Conservation (phyloP, 2,113 vertebrate species). For the Neolamprologus hecqui region DNA sequence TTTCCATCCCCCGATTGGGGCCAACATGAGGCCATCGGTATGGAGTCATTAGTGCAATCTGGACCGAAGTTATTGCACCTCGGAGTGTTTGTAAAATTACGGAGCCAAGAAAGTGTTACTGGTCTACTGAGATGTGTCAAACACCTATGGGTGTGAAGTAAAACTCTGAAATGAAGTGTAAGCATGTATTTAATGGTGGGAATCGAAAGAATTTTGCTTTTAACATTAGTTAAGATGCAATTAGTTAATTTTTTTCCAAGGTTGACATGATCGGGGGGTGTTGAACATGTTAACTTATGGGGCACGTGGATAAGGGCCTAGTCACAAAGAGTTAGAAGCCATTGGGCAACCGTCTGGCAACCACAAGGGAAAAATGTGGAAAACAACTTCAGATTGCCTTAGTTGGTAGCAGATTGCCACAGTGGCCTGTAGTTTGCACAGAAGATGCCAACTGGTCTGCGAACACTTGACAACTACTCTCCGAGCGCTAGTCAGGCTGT, state of each 20-base stretch:
- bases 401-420: neutral
- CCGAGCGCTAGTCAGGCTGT: neutral
- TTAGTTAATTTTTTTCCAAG: neutral
- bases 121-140: conserved; percentile 3
- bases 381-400: neutral
- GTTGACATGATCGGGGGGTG: neutral
- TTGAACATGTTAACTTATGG: neutral
- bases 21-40: conserved; percentile 23
- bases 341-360: neutral
- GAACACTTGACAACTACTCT: neutral
- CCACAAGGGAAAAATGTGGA: neutral
- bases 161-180: neutral
- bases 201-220: neutral
- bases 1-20: neutral
- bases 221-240: neutral
- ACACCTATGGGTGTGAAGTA: neutral
- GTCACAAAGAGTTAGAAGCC: neutral
- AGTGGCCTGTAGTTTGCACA: neutral
- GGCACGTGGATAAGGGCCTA: neutral
- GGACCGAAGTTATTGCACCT: conserved; percentile 44
- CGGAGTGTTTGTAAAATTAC: conserved; percentile 32
- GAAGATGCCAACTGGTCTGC: neutral
- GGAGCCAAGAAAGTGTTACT: conserved; percentile 6
- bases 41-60: conserved; percentile 40
- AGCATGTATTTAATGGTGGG: neutral